Percentiles rank a stretch among this genome's conserved stretches.
Evolutionary conservation across 2,113 vertebrate genomes (phyloP).

Genomic region (Antechinus stuartii): DNA sequence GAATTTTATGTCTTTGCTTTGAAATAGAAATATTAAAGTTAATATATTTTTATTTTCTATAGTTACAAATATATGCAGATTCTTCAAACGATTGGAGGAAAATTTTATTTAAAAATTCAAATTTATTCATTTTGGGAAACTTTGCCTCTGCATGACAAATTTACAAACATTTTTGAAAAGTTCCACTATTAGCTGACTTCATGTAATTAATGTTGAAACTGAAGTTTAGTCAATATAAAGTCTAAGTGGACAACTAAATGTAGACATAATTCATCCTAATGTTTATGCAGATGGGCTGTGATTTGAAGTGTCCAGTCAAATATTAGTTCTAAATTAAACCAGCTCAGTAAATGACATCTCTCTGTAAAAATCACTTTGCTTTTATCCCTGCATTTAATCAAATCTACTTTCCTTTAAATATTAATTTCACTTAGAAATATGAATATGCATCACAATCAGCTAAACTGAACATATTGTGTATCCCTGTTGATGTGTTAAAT

Average conservation of each 20-base stretch:
- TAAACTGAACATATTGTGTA: constrained; percentile 12
- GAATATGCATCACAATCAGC: constrained; percentile 16
- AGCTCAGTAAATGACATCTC: constrained; percentile 41
- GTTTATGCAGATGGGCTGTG: background rate
- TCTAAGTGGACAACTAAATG: background rate
- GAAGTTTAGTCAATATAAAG: constrained; percentile 15
- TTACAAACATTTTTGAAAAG: background rate
- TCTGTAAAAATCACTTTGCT: constrained; percentile 28
- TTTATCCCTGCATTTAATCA: constrained; percentile 24
- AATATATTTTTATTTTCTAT: background rate
- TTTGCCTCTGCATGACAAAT: background rate
- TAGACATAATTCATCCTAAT: background rate
- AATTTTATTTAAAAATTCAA: background rate
- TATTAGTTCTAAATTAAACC: background rate
- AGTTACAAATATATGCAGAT: background rate
- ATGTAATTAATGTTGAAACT: background rate
- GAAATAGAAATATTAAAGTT: background rate
- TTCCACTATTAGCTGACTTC: background rate
- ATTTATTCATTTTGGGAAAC: background rate
- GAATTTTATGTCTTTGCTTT: background rate
- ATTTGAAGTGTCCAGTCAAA: background rate
- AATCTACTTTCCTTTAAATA: constrained; percentile 47
- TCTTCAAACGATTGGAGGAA: background rate
- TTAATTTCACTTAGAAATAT: constrained; percentile 64
- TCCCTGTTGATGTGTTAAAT: constrained; percentile 14